Evolutionary conservation across 2,888 invertebrate genomes (phyloP), one percentile per base, ranked within the genome.

Genomic region (Cheilosia grossa): DNA sequence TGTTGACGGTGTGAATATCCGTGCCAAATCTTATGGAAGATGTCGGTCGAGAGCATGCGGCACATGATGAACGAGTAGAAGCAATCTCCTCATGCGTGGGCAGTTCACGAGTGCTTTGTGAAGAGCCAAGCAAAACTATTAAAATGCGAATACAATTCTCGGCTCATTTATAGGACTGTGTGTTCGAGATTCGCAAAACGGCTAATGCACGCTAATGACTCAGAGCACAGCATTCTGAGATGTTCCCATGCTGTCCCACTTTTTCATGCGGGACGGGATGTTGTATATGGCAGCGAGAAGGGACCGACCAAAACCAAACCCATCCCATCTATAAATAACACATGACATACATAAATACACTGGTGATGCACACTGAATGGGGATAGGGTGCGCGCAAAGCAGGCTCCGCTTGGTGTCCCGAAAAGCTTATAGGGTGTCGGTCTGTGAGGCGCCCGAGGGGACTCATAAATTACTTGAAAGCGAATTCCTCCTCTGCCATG

Each of bases 341-440:
- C 77, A 85, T 85, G 85, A 85, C 85, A 85, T 85, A 77, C 81
- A 85, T 85, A 72, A 72, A 81, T 75, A 75, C 63, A 67, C 61
- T 27, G 27, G 7, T 7, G 24, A 24, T 6, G 30, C 30, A 30
- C 9, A 42, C 54, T 47, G 54, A 6, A 30, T 27, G 63, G 49
- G 53, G 42, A 61, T 77, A 66, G 66, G 67, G 44, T 79, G 56
- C 63, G 69, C 51, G 53, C 49, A 67, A 40, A 30, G 59, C 42
- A 64, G 53, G 64, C 58, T 74, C 49, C 58, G 42, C 58, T 59
- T 21, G 24, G 58, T 49, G 54, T 74, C 56, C 67, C 66, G 78
- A 73, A 61, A 53, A 72, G 59, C 53, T 47, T 44, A 24, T 10
- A 27, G 61, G 30, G 47, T 37, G 66, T 49, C 75, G 75, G 56